Conservation (phyloP, 2,797 vertebrate species). For the Sciurus vulgaris region DNA sequence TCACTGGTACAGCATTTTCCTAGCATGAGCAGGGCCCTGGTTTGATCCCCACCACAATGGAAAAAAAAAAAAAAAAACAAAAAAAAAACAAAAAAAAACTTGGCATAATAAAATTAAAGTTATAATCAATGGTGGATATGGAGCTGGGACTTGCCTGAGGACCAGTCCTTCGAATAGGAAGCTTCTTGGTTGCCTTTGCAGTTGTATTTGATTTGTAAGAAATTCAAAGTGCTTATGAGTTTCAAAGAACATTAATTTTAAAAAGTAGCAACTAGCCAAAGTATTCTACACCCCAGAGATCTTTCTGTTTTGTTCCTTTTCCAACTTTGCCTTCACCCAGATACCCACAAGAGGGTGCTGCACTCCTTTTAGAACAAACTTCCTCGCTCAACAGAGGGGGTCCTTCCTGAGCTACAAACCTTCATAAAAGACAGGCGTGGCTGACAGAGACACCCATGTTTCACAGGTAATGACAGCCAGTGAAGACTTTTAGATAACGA, state of each 20-base stretch:
- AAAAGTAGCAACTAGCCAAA: background rate
- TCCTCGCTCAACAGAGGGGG: background rate
- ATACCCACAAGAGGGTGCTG: slow-evolving; percentile 61
- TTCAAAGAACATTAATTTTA: background rate
- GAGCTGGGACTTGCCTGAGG: too few species aligned
- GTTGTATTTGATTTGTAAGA: slow-evolving; percentile 2
- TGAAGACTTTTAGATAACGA: background rate
- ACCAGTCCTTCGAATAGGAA: background rate
- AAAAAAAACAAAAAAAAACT: too few species aligned
- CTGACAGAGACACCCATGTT: background rate
- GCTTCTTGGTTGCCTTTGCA: background rate
- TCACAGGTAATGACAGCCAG: background rate
- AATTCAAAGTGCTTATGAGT: background rate
- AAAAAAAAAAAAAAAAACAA: too few species aligned
- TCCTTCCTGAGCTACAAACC: background rate
- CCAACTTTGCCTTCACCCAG: background rate
- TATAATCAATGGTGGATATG: too few species aligned
- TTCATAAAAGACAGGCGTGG: background rate
- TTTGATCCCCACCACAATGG: too few species aligned
- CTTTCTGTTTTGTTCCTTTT: background rate
- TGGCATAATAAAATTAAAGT: background rate
- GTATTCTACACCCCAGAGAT: background rate
- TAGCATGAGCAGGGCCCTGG: too few species aligned
- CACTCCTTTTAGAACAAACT: background rate
- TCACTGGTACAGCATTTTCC: too few species aligned